Conservation (phyloP, 2,797 vertebrate species). For the Steatocranus sp. region DNA sequence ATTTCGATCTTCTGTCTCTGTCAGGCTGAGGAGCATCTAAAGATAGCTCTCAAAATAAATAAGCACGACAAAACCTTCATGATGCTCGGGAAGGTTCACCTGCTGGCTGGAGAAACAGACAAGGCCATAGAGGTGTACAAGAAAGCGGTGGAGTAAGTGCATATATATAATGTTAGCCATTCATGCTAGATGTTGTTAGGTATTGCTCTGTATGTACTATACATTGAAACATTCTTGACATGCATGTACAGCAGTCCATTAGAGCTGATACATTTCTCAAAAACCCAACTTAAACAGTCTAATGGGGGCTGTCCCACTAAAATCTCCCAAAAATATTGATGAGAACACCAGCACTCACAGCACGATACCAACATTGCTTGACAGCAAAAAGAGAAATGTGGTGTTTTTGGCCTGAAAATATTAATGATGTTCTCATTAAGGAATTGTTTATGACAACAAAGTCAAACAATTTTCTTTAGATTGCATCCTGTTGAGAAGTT, state of each 20-base stretch:
- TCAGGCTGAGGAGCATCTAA: slow-evolving; percentile 89
- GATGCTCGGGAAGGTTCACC: slow-evolving; percentile 89
- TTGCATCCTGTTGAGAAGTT: background rate
- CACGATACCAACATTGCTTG: background rate
- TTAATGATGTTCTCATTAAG: background rate
- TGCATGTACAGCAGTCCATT: background rate
- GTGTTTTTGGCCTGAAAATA: background rate
- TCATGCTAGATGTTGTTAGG: background rate
- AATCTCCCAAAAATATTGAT: background rate
- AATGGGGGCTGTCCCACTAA: background rate
- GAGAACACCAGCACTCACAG: background rate
- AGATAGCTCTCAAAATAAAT: slow-evolving; percentile 84
- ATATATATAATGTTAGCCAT: background rate
- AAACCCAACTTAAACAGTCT: background rate
- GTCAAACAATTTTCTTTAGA: background rate
- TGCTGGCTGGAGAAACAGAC: slow-evolving; percentile 84
- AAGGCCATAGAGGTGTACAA: slow-evolving; percentile 90
- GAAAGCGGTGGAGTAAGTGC: slow-evolving; percentile 89
- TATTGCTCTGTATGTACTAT: background rate
- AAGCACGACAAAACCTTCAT: slow-evolving; percentile 89
- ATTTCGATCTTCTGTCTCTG: slow-evolving; percentile 14
- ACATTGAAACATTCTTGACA: background rate
- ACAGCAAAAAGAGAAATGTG: background rate
- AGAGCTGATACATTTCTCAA: background rate
- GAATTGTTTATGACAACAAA: background rate